Evolutionary conservation across 2,113 vertebrate genomes (phyloP).

Genomic region (Esox niger): DNA sequence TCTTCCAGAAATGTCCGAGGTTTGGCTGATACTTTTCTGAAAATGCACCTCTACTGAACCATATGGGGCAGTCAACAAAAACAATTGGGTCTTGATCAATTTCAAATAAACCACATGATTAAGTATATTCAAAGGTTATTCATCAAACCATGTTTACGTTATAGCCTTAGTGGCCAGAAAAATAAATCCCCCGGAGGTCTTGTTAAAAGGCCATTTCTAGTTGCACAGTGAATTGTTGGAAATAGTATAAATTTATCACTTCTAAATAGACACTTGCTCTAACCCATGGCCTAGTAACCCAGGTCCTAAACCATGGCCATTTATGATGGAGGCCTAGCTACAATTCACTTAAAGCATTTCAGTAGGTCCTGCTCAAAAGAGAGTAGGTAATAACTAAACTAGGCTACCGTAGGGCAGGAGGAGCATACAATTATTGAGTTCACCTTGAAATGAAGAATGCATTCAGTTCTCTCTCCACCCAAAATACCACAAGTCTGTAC

Average conservation of each 20-base stretch:
- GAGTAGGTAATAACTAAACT: neutral
- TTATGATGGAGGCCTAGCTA: neutral
- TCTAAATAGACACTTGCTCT: neutral
- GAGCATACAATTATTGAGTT: slow-evolving; percentile 26
- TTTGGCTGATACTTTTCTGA: neutral
- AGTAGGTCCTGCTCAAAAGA: neutral
- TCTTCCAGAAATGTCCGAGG: no score
- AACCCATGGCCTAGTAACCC: neutral
- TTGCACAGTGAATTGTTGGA: neutral
- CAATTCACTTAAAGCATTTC: neutral
- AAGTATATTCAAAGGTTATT: no score
- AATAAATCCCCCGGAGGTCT: no score
- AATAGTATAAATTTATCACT: neutral
- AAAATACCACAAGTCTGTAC: slow-evolving; percentile 51
- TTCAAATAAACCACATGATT: no score
- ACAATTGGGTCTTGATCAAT: neutral
- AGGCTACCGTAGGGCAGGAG: neutral
- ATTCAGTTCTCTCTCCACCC: slow-evolving; percentile 30
- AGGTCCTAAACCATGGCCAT: neutral
- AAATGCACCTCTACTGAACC: neutral
- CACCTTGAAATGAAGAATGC: slow-evolving; percentile 37
- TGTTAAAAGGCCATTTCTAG: no score
- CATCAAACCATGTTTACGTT: no score
- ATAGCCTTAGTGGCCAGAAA: no score
- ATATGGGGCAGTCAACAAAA: neutral